phyloP scores from a whole-genome alignment of 2,888 invertebrate species.

The Exephanes ischioxanthus region DNA sequence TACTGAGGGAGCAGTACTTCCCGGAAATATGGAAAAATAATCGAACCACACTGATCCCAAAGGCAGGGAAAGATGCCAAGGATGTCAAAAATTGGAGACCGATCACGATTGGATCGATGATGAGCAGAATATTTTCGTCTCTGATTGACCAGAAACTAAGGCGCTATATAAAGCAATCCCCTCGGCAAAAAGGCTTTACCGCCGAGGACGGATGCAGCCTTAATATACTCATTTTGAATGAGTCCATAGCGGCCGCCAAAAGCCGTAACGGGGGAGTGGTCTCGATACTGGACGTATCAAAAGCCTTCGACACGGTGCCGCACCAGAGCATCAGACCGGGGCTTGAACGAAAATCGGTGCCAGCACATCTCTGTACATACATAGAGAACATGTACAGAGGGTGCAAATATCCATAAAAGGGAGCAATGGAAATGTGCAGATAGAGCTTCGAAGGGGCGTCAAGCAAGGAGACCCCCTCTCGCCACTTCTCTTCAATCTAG shows the following conservation, averaged over 20 bases:
- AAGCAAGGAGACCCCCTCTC: constrained; percentile 58
- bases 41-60: too few species aligned
- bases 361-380: neutral
- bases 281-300: neutral
- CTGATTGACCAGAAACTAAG: too few species aligned
- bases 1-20: neutral
- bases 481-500: constrained; percentile 40
- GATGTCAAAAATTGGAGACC: too few species aligned
- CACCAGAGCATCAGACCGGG: constrained; percentile 52
- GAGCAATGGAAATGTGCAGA: neutral
- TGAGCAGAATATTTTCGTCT: too few species aligned
- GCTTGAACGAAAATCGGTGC: constrained; percentile 37
- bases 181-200: constrained; percentile 21
- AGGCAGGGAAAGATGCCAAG: too few species aligned
- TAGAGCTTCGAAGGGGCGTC: constrained; percentile 28
- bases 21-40: too few species aligned
- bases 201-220: constrained; percentile 73
- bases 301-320: constrained; percentile 51
- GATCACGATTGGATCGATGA: too few species aligned
- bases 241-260: constrained; percentile 40
- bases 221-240: constrained; percentile 61
- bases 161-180: too few species aligned
- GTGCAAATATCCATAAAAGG: constrained; percentile 16
- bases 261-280: neutral
- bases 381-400: neutral